A percentile compares a stretch with the other conserved stretches of the same genome.
Evolutionary conservation across 2,888 invertebrate species (phyloP).

Genomic region (Rotaria macrura): DNA sequence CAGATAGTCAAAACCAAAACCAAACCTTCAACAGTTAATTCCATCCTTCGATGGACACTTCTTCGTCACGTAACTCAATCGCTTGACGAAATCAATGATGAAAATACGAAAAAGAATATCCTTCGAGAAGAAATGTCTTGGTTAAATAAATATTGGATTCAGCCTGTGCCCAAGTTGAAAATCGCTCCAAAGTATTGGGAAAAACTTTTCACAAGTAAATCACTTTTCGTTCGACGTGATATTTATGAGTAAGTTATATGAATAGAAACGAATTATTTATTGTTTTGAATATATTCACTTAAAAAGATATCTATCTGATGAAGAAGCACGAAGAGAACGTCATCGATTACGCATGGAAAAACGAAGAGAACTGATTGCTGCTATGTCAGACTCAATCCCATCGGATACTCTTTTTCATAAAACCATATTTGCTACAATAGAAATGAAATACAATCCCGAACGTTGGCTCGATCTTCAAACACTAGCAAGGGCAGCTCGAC

Average conservation of each 20-base stretch:
- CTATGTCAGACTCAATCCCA: not conserved
- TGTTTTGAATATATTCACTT: not conserved
- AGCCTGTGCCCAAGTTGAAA: not conserved
- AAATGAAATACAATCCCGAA: not conserved
- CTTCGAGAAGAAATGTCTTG: not conserved
- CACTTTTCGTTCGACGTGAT: not conserved
- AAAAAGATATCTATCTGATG: not conserved
- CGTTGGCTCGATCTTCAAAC: not conserved
- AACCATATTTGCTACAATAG: not conserved
- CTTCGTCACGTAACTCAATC: not conserved
- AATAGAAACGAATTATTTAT: too few relatives aligned
- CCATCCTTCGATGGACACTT: not conserved
- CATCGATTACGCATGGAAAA: not conserved
- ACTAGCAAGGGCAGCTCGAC: not conserved
- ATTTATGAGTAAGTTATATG: not conserved
- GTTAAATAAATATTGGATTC: not conserved
- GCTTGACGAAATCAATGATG: not conserved
- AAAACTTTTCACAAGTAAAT: not conserved
- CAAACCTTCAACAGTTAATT: not conserved
- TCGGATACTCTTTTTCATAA: not conserved
- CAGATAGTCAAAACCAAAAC: not conserved
- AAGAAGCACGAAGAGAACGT: not conserved
- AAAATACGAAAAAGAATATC: not conserved
- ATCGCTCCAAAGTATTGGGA: not conserved
- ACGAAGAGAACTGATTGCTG: not conserved